These are phyloP conservation scores for Zaprionus tsacasi DNA, from an alignment of 1,140 invertebrate genomes.

Conservation along the genomic window DNA sequence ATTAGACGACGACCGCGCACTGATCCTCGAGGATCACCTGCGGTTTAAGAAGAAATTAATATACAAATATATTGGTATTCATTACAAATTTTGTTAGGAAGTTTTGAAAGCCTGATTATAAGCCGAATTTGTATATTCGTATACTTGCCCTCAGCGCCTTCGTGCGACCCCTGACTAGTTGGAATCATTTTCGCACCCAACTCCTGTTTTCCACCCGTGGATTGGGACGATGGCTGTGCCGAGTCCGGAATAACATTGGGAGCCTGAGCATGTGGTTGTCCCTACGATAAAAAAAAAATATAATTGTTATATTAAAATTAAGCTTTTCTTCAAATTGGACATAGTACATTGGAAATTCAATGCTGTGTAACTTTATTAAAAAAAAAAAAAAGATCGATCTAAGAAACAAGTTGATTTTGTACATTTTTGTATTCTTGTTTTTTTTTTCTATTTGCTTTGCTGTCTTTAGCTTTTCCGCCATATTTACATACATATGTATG, in stretches of 20 bases:
- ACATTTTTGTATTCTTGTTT: no score
- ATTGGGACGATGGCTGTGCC: no score
- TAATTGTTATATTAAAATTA: no score
- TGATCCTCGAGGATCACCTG: constrained; percentile 67
- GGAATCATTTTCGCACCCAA: no score
- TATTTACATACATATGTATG: background rate
- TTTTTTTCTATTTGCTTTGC: no score
- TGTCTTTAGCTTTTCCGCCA: no score
- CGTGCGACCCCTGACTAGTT: background rate
- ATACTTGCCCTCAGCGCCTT: constrained; percentile 24
- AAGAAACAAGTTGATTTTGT: no score
- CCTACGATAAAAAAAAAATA: background rate
- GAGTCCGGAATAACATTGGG: no score
- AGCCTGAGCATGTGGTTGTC: background rate
- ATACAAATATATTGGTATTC: background rate
- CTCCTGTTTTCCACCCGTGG: background rate
- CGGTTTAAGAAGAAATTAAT: background rate
- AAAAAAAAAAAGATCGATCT: no score
- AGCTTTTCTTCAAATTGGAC: no score
- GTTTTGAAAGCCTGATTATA: background rate
- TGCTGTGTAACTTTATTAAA: no score
- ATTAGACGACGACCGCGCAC: constrained; percentile 68
- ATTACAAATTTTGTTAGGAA: background rate
- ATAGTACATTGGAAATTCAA: no score
- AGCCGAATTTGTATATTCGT: background rate